Evolutionary conservation across 2,888 invertebrate species (phyloP), one percentile per base, ranked within the genome.

Genomic region (Morpho deidamia): DNA sequence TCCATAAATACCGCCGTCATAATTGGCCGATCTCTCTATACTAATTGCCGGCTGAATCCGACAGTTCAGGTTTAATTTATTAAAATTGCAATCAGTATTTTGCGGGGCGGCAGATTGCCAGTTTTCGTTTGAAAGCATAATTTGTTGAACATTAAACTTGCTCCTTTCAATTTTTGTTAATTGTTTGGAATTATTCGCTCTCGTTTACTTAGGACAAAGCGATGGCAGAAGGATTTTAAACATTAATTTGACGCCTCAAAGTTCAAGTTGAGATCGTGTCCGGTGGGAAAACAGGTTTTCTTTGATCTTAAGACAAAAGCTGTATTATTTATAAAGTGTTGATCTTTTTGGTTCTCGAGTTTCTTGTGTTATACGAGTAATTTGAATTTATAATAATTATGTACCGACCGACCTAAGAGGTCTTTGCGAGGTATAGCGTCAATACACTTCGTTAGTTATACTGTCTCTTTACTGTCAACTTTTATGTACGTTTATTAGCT

Each of bases 21-120:
- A 51, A 54, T 41, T 47, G 51, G 38, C 35, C 11, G 40, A 47
- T 32, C 35, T 48, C 39, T 46, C 41, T 49, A 47, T 40, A 55
- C 52, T 50, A 55, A 59, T 55, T 52, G 57, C 54, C 44, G 46
- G 44, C 44, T 48, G 57, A 47, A 50, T 55, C 42, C 38, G 52
- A 54, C 57, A 50, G 47, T 60, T 58, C 46, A 53, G 38, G 60
- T 66, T 58, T 78, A 73, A 79, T 75, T 78, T 73, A 79, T 80
- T 77, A 74, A 77, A 72, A 74, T 71, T 68, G 67, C 65, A 75
- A 79, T 81, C 74, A 76, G 61, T 44, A 64, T 50, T 60, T 54
- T 53, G 54, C 50, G 63, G 52, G 64, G 55, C 54, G 61, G 65
- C 63, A 63, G 63, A 66, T 69, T 69, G 68, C 67, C 65, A 49